Conservation (phyloP, 2,113 vertebrate species). For the Albula glossodonta region DNA sequence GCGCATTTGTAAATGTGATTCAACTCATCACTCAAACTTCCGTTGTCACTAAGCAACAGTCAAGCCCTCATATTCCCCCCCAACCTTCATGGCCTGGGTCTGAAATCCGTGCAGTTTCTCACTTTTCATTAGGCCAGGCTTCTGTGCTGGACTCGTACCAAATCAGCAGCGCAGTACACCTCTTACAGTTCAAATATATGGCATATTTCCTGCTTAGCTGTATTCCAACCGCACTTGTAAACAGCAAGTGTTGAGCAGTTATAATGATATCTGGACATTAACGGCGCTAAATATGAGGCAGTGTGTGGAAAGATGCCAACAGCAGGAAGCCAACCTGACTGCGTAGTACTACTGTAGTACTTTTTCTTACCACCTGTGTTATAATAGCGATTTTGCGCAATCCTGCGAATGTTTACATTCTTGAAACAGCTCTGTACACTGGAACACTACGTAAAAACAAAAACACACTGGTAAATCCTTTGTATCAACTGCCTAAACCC, state of each 20-base stretch:
- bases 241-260: conserved; percentile 27
- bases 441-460: not conserved
- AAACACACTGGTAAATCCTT: no score
- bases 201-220: not conserved
- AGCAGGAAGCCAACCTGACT: not conserved
- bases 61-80: not conserved
- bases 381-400: not conserved
- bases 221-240: conserved; percentile 11
- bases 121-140: not conserved
- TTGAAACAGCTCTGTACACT: not conserved
- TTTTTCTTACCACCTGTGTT: not conserved
- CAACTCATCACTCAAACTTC: not conserved
- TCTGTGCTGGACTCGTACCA: not conserved
- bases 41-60: not conserved
- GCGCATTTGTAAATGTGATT: not conserved
- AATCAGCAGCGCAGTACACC: not conserved
- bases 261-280: conserved; percentile 58
- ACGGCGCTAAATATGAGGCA: conserved; percentile 51
- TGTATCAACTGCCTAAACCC: no score
- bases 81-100: not conserved
- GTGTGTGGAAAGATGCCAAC: conserved; percentile 29
- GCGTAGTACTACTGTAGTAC: not conserved
- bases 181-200: no score
- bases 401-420: not conserved
- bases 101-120: not conserved